Conservation (phyloP, 2,797 vertebrate genomes). For the Strix occidentalis region DNA sequence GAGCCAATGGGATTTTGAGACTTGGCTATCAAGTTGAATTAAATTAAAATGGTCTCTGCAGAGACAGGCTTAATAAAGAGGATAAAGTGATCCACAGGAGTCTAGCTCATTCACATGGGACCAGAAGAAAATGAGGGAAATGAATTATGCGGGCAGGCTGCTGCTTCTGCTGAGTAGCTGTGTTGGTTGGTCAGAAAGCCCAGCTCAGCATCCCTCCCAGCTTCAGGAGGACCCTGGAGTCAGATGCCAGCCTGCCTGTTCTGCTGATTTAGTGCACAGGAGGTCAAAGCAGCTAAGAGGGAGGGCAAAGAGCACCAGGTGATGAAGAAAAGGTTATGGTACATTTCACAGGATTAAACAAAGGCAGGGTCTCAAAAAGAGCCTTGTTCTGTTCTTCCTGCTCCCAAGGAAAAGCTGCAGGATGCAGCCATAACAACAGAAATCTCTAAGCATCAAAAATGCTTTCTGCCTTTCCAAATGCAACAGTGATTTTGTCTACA, state of each 20-base stretch:
- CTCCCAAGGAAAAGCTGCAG: background rate
- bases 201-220: background rate
- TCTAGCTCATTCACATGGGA: background rate
- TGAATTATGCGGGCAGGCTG: background rate
- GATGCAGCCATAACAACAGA: background rate
- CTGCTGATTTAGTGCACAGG: background rate
- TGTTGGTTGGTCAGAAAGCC: background rate
- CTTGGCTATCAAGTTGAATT: slow-evolving; percentile 44
- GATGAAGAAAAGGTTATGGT: background rate
- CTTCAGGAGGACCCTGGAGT: background rate
- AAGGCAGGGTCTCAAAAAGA: background rate
- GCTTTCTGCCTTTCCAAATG: background rate
- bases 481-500: background rate
- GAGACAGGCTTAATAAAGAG: slow-evolving; percentile 28
- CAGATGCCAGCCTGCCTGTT: background rate
- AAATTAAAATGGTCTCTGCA: slow-evolving; percentile 58
- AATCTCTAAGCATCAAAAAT: background rate
- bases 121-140: background rate
- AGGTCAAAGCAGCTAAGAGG: background rate
- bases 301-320: background rate
- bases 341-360: background rate
- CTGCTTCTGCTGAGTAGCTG: background rate
- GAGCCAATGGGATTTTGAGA: slow-evolving; percentile 29
- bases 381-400: background rate
- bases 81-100: background rate